These are phyloP conservation scores for Acipenser oxyrinchus DNA, from an alignment of 2,797 vertebrate species.

Conservation along the genomic window DNA sequence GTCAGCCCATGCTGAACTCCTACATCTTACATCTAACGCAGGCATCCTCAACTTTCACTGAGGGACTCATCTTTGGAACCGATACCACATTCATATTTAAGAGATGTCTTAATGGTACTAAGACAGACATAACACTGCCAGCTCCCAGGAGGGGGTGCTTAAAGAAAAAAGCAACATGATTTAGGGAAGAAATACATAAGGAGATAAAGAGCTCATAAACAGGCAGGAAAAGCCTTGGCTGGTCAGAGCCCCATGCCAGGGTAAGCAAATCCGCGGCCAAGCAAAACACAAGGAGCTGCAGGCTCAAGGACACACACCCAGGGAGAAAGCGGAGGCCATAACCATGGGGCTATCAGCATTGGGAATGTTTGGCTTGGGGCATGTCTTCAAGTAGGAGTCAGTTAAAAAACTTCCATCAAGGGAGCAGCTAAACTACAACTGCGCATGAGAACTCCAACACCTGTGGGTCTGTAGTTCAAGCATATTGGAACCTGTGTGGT, in stretches of 20 bases:
- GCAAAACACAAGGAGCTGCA: conserved; percentile 61
- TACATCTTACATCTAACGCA: too few species aligned
- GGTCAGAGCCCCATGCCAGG: conserved; percentile 57
- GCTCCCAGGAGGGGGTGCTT: too few species aligned
- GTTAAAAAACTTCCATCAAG: background rate
- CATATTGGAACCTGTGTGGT: too few species aligned
- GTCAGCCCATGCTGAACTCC: too few species aligned
- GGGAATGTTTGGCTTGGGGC: background rate
- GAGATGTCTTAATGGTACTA: too few species aligned
- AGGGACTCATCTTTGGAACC: too few species aligned
- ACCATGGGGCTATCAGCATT: conserved; percentile 40
- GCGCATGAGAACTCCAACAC: too few species aligned
- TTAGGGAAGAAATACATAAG: conserved; percentile 68
- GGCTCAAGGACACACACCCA: conserved; percentile 65
- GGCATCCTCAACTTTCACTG: too few species aligned
- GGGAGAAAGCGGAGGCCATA: conserved; percentile 58
- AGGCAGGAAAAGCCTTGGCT: conserved; percentile 66
- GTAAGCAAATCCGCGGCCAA: conserved; percentile 66
- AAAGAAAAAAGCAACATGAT: conserved; percentile 45
- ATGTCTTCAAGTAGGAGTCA: background rate
- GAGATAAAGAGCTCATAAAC: conserved; percentile 76
- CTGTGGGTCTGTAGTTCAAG: too few species aligned
- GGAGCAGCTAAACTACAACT: too few species aligned
- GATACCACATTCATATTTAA: too few species aligned
- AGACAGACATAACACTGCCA: too few species aligned